Evolutionary conservation across 1,140 invertebrate species (phyloP).

Genomic region (Brachionus rotundiformis): DNA sequence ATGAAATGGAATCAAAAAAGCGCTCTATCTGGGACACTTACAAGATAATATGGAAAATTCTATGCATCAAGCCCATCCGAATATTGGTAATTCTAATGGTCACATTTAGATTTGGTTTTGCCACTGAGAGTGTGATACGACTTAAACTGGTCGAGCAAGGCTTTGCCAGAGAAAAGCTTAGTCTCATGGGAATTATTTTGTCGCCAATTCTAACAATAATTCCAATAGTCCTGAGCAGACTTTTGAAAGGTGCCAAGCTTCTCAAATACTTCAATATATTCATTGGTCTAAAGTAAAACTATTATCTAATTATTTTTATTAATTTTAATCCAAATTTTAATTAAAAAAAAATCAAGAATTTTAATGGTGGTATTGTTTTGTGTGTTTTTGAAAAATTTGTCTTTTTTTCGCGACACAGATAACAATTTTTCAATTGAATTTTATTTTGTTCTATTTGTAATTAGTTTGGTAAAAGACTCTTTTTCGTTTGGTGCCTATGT

Average conservation of each 20-base stretch:
- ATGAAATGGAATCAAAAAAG: constrained; percentile 14
- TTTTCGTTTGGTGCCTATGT: constrained; percentile 22
- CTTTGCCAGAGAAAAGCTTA: constrained; percentile 32
- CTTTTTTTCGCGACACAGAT: neutral
- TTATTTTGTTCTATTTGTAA: neutral
- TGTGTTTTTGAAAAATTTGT: neutral
- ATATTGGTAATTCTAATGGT: neutral
- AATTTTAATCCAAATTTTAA: neutral
- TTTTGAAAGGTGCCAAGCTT: neutral
- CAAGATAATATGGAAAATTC: constrained; percentile 40
- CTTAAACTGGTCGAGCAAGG: constrained; percentile 41
- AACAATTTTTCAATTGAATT: neutral
- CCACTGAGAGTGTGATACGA: neutral
- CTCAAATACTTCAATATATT: neutral
- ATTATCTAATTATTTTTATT: neutral
- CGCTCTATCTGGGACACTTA: constrained; percentile 17
- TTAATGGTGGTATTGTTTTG: neutral
- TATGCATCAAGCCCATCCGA: constrained; percentile 22
- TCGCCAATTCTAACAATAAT: constrained; percentile 3
- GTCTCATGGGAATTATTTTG: neutral
- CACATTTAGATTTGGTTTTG: constrained; percentile 26
- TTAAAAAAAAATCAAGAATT: neutral
- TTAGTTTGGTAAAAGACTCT: neutral
- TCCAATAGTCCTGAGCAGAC: neutral
- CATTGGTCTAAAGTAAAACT: neutral